Base-by-base conservation (phyloP, 2,797 vertebrate genomes). In the Typhlichthys subterraneus region DNA sequence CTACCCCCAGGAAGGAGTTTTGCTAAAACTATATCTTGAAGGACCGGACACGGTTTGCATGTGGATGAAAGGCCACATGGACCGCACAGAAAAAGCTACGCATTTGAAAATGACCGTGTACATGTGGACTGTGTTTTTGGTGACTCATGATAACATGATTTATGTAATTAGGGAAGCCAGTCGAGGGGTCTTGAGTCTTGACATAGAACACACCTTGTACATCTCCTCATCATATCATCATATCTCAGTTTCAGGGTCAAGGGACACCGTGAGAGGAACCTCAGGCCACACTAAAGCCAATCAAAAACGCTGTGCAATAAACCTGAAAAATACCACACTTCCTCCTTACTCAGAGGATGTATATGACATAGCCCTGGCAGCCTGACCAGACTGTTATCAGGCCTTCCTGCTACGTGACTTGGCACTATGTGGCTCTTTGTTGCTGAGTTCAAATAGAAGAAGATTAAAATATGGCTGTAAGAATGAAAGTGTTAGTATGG, bases 401-500 rank as follows among this genome's bases (percentile, higher is more conserved):
- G 58, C 65, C 75, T 85, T 83, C 79, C 82, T 86, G 79, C 73
- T 84, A 85, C 71, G 67, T 86, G 84, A 85, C 79, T 81, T 85
- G 75, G 79, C 72, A 77, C 61, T 29, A 61, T n/a, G 15, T 70
- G 45, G 17, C 17, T 67, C 59, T 79, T 77, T 84, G 70, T 85
- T 65, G 51, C 69, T 10, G 80, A 67, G 60, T 45, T 63, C 60
- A 71, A 76, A 67, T 33, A 50, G 4, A 38, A 79, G 77, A 60
- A 10, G 9, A 72, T 23, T 45, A 53, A 17, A 49, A 53, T 62
- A 33, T 67, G 10, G 19, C 19, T 68, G 70, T 76, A 65, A 59
- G 57, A 55, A 51, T 42, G 49, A 2, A 58, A 56, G 68, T 69
- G 46, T 60, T 47, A 53, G 63, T 55, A 49, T 23, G 47, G 15